Base-by-base conservation (phyloP, 1,140 invertebrate genomes). In the Drosophila ambigua region DNA sequence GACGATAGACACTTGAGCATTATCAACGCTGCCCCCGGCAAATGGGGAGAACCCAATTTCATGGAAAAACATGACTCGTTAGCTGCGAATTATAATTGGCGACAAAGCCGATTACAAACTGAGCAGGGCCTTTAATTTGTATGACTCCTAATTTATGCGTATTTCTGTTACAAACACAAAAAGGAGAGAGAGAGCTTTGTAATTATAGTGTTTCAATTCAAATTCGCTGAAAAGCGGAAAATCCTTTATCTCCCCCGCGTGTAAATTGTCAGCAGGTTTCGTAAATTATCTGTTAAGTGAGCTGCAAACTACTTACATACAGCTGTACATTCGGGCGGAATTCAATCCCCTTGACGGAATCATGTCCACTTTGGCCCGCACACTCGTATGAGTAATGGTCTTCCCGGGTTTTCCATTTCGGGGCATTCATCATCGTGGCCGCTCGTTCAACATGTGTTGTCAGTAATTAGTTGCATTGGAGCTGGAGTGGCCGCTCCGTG, bases 391-490 rank as follows among this genome's bases (percentile, higher is more conserved):
- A 84, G 60, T 84, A 73, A 84, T 80, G 73, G 68, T 74, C 52
- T 52, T 72, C 24, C 63, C 41, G 31, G 51, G 66, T 49, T 45
- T 51, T 49, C 61, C 72, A 77, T 77, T 84, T 74, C 43, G 39
- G 64, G 53, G 67, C 64, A 85, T 84, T 69, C 73, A 85, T 84
- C 81, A 85, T 76, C 35, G 5, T 11, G 45, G 26, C 61, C 46
- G 35, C 53, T 31, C 64, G 69, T 71, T 68, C 77, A 72, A 69
- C 81, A 85, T 85, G 73, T 84, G 80, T 71, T 61, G 77, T 51
- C 82, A 65, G 39, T 85, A 85, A 85, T 85, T 85, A 85, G 73
- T 74, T 73, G 28, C 73, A 57, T 50, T 59, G 39, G 9, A 50
- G 50, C 11, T 50, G 7, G 20, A 31, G 24, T 20, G 16, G 1